These are phyloP conservation scores for Drosophila bocqueti DNA, from an alignment of 1,140 invertebrate species.

Conservation along the genomic window DNA sequence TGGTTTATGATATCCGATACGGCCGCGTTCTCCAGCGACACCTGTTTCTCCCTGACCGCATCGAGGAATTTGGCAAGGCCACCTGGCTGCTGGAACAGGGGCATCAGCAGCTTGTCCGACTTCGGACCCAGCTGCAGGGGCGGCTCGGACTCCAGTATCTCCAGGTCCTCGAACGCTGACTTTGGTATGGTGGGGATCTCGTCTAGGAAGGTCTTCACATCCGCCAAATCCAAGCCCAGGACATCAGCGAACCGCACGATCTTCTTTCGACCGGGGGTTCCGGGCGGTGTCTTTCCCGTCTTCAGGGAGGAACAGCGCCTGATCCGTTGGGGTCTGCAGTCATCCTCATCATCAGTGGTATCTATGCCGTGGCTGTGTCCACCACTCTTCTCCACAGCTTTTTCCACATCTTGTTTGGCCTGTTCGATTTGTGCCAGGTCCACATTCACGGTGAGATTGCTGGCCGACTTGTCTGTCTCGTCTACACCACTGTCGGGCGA, in stretches of 20 bases:
- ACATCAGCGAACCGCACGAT: slow-evolving; percentile 98
- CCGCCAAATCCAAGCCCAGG: slow-evolving; percentile 95
- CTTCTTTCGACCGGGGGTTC: slow-evolving; percentile 95
- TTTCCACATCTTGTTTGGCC: slow-evolving; percentile 46
- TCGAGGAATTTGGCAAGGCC: slow-evolving; percentile 92
- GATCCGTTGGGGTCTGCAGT: slow-evolving; percentile 88
- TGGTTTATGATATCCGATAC: slow-evolving; percentile 90
- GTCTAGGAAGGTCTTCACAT: slow-evolving; percentile 95
- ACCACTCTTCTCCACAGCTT: slow-evolving; percentile 20
- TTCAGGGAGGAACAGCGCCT: slow-evolving; percentile 94
- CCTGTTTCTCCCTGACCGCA: slow-evolving; percentile 89
- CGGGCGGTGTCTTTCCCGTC: slow-evolving; percentile 95
- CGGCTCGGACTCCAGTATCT: slow-evolving; percentile 85
- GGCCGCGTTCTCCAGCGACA: slow-evolving; percentile 94
- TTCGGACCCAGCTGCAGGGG: slow-evolving; percentile 85
- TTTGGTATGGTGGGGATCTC: slow-evolving; percentile 95
- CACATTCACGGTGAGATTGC: slow-evolving; percentile 46
- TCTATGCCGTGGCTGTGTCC: slow-evolving; percentile 63
- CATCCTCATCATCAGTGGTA: slow-evolving; percentile 83
- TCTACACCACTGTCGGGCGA: slow-evolving; percentile 40
- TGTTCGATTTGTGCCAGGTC: slow-evolving; percentile 53
- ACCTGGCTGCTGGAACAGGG: slow-evolving; percentile 94
- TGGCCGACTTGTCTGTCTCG: slow-evolving; percentile 37
- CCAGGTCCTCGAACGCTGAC: slow-evolving; percentile 92
- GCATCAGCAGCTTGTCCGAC: slow-evolving; percentile 87